A percentile compares a stretch with the other conserved stretches of the same genome.
Evolutionary conservation across 1,140 invertebrate genomes (phyloP).

Genomic region (Drosophila gunungcola): DNA sequence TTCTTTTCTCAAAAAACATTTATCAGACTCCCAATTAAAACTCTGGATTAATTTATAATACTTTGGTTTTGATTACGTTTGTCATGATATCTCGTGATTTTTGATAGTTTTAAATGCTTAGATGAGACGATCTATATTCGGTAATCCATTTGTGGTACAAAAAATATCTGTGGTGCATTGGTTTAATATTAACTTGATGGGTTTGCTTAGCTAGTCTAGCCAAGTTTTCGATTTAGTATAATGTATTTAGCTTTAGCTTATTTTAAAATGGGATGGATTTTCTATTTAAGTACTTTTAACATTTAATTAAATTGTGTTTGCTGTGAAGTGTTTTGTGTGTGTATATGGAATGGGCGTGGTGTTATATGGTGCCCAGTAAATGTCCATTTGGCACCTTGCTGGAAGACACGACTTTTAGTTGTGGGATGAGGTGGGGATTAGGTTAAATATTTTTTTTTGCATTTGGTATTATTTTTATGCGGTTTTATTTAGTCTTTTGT

Average conservation of each 20-base stretch:
- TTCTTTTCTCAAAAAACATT: neutral
- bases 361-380: conserved; percentile 24
- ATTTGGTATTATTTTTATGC: conserved; percentile 67
- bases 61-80: neutral
- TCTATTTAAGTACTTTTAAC: conserved; percentile 50
- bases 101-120: conserved; percentile 17
- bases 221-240: conserved; percentile 41
- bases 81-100: conserved; percentile 2
- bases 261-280: conserved; percentile 43
- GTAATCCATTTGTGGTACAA: neutral
- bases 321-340: conserved; percentile 24
- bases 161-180: conserved; percentile 12
- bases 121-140: conserved; percentile 11
- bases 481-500: conserved; percentile 70
- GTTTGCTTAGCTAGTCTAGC: conserved; percentile 45
- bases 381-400: conserved; percentile 23
- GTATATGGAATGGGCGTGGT: conserved; percentile 28
- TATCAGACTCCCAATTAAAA: neutral
- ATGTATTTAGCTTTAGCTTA: conserved; percentile 47
- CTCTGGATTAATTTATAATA: conserved; percentile 7
- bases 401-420: conserved; percentile 3
- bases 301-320: conserved; percentile 26
- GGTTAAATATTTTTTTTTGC: conserved; percentile 32
- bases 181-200: conserved; percentile 51
- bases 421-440: conserved; percentile 33